phyloP scores from a whole-genome alignment of 2,797 vertebrate genomes.

The Danio aesculapii region DNA sequence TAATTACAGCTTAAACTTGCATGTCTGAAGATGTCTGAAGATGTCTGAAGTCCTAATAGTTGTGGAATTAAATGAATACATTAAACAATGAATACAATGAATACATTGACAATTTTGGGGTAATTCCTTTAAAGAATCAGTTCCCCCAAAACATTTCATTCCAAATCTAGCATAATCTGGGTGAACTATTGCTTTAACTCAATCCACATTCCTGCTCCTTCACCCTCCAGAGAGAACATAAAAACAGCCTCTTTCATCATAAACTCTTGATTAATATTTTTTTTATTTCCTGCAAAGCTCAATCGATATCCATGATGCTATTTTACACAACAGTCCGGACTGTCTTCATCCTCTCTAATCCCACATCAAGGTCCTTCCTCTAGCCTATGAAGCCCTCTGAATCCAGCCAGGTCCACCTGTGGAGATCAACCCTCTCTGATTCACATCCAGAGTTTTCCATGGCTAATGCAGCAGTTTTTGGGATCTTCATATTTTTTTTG shows the following conservation, averaged over 20 bases:
- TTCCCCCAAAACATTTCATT: not conserved
- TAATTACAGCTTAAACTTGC: not conserved
- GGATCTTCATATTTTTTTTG: not conserved
- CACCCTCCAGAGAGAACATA: conserved; percentile 12
- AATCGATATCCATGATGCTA: conserved; percentile 33
- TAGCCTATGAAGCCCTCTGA: conserved; percentile 36
- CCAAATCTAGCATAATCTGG: not conserved
- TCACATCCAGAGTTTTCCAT: not conserved
- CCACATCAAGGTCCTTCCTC: conserved; percentile 57
- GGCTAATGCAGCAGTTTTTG: not conserved
- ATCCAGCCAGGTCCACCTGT: conserved; percentile 47
- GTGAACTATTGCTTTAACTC: not conserved
- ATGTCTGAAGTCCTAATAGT: not conserved
- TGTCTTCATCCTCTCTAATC: conserved; percentile 38
- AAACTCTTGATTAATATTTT: conserved; percentile 51
- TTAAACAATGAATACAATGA: not conserved
- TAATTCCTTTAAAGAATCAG: not conserved
- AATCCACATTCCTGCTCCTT: not conserved
- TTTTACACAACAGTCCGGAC: conserved; percentile 22
- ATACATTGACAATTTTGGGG: not conserved
- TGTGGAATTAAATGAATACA: not conserved
- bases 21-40: not conserved
- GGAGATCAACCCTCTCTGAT: conserved; percentile 48
- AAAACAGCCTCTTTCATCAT: conserved; percentile 23
- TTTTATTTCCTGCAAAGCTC: conserved; percentile 30